Evolutionary conservation across 1,140 invertebrate genomes (phyloP), one percentile per base, ranked within the genome.

Genomic region (Doryteuthis pealeii): DNA sequence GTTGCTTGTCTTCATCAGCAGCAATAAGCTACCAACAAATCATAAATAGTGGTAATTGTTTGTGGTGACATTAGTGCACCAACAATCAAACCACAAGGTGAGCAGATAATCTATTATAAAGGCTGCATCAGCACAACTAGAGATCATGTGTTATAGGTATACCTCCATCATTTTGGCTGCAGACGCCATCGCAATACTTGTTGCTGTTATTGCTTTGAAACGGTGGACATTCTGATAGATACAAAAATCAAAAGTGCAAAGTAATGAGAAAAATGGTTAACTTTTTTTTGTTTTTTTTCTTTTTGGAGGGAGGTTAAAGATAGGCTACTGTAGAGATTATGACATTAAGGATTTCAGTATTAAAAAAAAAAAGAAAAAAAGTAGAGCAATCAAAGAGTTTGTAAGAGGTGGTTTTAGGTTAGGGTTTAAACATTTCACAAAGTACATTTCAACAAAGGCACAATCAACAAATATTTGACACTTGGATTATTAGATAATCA

Each of bases 171-270:
- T 31, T 68, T 68, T 68, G 28, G 66, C 66, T 18, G 66, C 66
- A 68, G 66, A 31, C 30, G 66, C 66, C 32, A 33, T 32, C 28
- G 66, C 66, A 68, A 68, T 68, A 68, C 66, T 33, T 68, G 66
- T 68, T 18, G 66, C 66, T 68, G 66, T 68, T 68, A 33, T 30
- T 31, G 66, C 66, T 68, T 68, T 68, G 66, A 68, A 31, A 68
- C 66, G 66, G 54, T 62, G 54, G 30, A 22, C 31, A 22, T 68
- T 31, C 66, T 68, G 32, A 68, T 10, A 1, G 1, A 12, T 18
- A 26, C 22, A 22, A 68, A 68, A 68, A 33, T 33, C 28, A 68
- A 33, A 68, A 68, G 66, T 31, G 5, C 30, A 68, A 68, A 33
- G 54, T 22, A 62, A 62, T 62, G 26, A 62, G 26, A n/a, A 62